Evolutionary conservation across 1,140 invertebrate genomes (phyloP), one percentile per base, ranked within the genome.

Genomic region (Drosophila mojavensis): DNA sequence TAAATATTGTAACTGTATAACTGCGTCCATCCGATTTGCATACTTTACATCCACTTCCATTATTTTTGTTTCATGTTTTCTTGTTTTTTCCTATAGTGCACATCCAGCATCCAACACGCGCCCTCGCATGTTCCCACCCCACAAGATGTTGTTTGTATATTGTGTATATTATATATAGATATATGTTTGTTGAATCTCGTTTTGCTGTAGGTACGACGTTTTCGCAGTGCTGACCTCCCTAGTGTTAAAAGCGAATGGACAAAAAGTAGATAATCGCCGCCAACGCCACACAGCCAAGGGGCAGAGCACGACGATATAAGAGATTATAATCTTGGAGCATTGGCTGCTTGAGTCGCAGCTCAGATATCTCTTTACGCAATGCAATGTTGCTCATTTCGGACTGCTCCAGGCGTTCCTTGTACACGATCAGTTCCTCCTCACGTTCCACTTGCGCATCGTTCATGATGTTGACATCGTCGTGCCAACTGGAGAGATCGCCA

Each of bases 401-500:
- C 45, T 79, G 20, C 51, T 90, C 88, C 33, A 91, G 69, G n/a
- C 75, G 78, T 53, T 92, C 92, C 59, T 92, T 92, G 63, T 91
- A 92, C 28, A 80, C 54, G 47, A 92, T 91, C 0, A 92, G 62
- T 48, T 92, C 91, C 64, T 92, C 92, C 15, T 92, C 91, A 1
- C 70, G 79, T 59, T 89, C 74, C 20, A 88, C 56, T 10, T 80
- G 74, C 4, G 48, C 69, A 39, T 77, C 74, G 55, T 80, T 91
- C 1, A 91, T 78, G 10, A 79, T 56, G 41, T 20, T 71, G 5
- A 81, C 62, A 9, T 92, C 91, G 2, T 84, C 79, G 5, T 43
- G 54, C 82, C 82, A 85, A 36, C 71, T 64, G 15, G 50, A 59
- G 10, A 79, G 47, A 39, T 83, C 79, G 41, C 36, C n/a, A n/a